A percentile compares a stretch with the other conserved stretches of the same genome.
These are phyloP conservation scores for Nycticorax nycticorax DNA, from an alignment of 2,113 vertebrate genomes.

Conservation along the genomic window DNA sequence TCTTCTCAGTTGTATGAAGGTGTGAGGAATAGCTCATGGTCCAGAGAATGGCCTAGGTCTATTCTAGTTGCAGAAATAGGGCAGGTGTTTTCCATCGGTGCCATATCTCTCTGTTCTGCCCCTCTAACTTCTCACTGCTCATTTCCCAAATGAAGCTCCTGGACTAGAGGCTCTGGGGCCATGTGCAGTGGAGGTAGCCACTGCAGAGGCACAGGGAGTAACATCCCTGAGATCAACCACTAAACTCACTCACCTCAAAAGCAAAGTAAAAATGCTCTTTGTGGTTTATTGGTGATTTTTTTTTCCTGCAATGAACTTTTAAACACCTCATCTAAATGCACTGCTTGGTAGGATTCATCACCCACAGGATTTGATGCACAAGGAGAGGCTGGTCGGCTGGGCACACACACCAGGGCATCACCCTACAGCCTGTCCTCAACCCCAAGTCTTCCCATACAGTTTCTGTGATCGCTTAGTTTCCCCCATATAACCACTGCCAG, in stretches of 20 bases:
- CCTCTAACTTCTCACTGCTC: not conserved
- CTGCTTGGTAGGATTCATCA: not conserved
- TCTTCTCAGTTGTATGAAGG: not conserved
- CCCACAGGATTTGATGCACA: rapidly evolving
- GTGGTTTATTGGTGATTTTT: not conserved
- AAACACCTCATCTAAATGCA: not conserved
- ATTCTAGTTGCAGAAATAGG: not conserved
- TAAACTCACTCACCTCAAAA: not conserved
- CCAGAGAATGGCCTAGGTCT: not conserved
- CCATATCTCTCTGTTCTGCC: not conserved
- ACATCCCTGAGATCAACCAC: not conserved
- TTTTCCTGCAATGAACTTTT: not conserved
- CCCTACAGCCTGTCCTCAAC: not conserved
- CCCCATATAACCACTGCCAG: not conserved
- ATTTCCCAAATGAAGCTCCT: not conserved
- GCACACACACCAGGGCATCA: not conserved
- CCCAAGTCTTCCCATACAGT: not conserved
- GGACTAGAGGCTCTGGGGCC: not conserved
- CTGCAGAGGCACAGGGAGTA: not conserved
- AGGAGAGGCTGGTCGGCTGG: not conserved
- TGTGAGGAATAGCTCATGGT: not conserved
- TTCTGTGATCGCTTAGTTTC: not conserved
- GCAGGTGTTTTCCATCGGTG: not conserved
- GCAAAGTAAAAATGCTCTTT: not conserved
- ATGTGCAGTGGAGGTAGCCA: not conserved